Conservation (phyloP, 2,888 invertebrate genomes). For the Apamea crenata region DNA sequence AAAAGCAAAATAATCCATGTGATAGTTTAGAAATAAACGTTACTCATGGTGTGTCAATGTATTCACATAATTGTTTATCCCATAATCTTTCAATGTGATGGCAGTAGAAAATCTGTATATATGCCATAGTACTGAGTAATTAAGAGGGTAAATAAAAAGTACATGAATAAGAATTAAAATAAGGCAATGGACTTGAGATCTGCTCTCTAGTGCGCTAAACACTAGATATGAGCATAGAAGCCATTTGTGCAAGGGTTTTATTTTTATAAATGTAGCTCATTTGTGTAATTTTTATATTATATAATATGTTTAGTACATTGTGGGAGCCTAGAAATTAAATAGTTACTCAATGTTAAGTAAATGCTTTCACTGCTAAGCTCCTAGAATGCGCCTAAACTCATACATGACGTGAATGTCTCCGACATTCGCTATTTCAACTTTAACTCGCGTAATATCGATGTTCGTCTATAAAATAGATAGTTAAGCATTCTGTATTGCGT, state of each 20-base stretch:
- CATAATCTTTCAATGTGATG: constrained; percentile 58
- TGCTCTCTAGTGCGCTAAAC: constrained; percentile 70
- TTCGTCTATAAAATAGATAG: constrained; percentile 63
- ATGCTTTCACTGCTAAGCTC: constrained; percentile 55
- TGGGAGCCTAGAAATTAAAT: constrained; percentile 55
- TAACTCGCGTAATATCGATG: constrained; percentile 64
- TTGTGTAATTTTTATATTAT: constrained; percentile 57
- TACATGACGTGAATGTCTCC: constrained; percentile 35
- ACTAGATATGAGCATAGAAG: constrained; percentile 56
- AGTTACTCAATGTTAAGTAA: constrained; percentile 16
- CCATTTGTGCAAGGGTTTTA: constrained; percentile 60
- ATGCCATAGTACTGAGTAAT: constrained; percentile 70
- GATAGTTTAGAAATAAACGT: constrained; percentile 63
- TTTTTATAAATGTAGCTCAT: constrained; percentile 66
- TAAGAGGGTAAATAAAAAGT: constrained; percentile 61
- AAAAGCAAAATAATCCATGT: constrained; percentile 50
- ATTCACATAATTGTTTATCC: constrained; percentile 52
- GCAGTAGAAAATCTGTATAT: constrained; percentile 70
- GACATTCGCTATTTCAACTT: constrained; percentile 50
- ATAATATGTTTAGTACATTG: constrained; percentile 59
- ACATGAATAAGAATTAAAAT: constrained; percentile 66
- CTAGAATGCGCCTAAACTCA: constrained; percentile 56
- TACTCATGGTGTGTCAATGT: constrained; percentile 62
- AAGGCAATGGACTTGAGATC: constrained; percentile 65
- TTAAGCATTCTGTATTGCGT: constrained; percentile 61